A percentile compares a stretch with the other conserved stretches of the same genome.
Evolutionary conservation across 2,113 vertebrate genomes (phyloP).

Genomic region (Balaenoptera acutorostrata): DNA sequence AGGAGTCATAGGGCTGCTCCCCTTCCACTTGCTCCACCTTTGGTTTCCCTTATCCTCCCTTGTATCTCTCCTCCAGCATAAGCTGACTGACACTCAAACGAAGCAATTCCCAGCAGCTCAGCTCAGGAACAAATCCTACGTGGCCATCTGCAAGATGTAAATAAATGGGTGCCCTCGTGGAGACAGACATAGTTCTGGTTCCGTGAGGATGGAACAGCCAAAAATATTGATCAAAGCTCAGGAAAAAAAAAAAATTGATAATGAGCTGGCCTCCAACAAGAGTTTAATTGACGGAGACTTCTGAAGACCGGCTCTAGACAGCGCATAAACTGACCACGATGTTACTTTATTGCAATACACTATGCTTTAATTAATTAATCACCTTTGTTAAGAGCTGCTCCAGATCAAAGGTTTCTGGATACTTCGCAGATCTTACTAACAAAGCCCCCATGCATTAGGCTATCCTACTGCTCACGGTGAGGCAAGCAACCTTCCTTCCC

Average conservation of each 20-base stretch:
- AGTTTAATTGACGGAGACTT: conserved; percentile 83
- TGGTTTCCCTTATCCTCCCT: conserved; percentile 13
- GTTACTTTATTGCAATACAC: conserved; percentile 79
- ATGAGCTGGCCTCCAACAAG: conserved; percentile 76
- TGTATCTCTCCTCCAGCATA: not conserved
- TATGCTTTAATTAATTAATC: conserved; percentile 84
- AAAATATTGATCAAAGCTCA: conserved; percentile 81
- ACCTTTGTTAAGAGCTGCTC: conserved; percentile 81
- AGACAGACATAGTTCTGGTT: conserved; percentile 77
- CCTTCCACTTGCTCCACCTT: not conserved
- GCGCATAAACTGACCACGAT: conserved; percentile 75
- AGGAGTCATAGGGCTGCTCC: not conserved
- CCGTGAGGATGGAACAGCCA: conserved; percentile 75
- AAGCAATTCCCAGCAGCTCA: conserved; percentile 66
- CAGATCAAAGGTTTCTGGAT: conserved; percentile 82
- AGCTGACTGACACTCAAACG: conserved; percentile 67
- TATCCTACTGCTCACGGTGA: conserved; percentile 74
- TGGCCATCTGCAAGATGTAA: conserved; percentile 74
- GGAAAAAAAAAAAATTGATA: conserved; percentile 70
- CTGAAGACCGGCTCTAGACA: conserved; percentile 75
- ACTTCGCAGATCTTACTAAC: conserved; percentile 78
- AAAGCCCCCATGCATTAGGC: conserved; percentile 76
- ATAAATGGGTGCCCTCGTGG: conserved; percentile 77
- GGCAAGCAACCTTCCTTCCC: conserved; percentile 68
- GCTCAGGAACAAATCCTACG: conserved; percentile 78